These are phyloP conservation scores for Leptinotarsa lineolata DNA, from an alignment of 1,140 invertebrate species.

Conservation along the genomic window DNA sequence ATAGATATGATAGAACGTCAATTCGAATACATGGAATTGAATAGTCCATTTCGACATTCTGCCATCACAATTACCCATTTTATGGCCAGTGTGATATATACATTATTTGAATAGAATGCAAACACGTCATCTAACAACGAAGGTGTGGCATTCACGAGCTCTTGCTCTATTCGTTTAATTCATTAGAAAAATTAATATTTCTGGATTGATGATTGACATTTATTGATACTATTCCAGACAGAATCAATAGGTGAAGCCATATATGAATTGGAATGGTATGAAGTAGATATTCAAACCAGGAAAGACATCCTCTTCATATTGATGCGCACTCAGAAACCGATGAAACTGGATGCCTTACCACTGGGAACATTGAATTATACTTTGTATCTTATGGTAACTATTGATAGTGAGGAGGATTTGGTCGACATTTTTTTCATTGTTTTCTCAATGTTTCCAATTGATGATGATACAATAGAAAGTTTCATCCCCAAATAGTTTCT, in stretches of 20 bases:
- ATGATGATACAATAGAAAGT: background rate
- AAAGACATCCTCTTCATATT: conserved; percentile 29
- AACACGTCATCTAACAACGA: too few relatives aligned
- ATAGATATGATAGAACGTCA: too few relatives aligned
- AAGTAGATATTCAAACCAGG: conserved; percentile 18
- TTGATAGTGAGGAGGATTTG: background rate
- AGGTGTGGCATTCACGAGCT: too few relatives aligned
- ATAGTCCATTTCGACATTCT: too few relatives aligned
- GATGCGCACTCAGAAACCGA: conserved; percentile 30
- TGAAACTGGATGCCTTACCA: conserved; percentile 21
- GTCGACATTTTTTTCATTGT: background rate
- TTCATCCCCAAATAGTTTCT: too few relatives aligned
- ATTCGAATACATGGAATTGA: too few relatives aligned
- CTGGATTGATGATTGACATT: too few relatives aligned
- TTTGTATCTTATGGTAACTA: conserved; percentile 14
- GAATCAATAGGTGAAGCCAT: conserved; percentile 12
- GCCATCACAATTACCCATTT: too few relatives aligned
- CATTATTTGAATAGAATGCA: too few relatives aligned
- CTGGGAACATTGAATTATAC: conserved; percentile 25
- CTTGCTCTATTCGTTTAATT: too few relatives aligned
- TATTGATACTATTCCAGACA: conserved; percentile 14
- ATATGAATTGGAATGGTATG: conserved; percentile 32
- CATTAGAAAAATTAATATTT: too few relatives aligned
- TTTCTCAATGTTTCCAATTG: background rate
- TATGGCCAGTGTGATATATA: too few relatives aligned